Base-by-base conservation (phyloP, 2,797 vertebrate species). In the Graptemys geographica region DNA sequence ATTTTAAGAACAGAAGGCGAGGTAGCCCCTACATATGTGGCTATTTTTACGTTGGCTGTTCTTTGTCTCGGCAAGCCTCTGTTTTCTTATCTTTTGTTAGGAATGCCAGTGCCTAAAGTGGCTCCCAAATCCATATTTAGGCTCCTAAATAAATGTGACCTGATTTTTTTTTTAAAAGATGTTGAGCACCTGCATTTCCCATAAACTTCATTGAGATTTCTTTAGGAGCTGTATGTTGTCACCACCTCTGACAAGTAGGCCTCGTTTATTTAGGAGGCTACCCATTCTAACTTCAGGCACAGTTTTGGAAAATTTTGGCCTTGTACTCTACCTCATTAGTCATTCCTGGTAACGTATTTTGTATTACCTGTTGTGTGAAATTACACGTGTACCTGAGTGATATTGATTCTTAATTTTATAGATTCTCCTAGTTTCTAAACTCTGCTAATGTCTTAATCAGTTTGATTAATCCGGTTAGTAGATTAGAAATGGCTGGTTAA, bases 381-480 rank as follows among this genome's bases (percentile, higher is more conserved):
- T 23, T 87, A 7, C 1, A 4, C 25, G 15, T n/a, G 41, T 91
- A 85, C 21, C 8, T 87, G 33, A 18, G 53, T 85, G 44, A 27
- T 56, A 19, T 69, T 13, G 49, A 5, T 55, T 84, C 94, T n/a
- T 78, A 4, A 74, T 81, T 90, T 87, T 83, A 1, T 62, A 74
- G 12, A 9, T 87, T 87, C 31, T 65, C 16, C 59, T 44, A 55
- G 9, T 86, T 65, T 69, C 33, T 69, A 19, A 69, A 69, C 62
- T 69, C 65, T 0, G 0, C 2, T 0, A 74, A 11, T 27, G 13
- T 41, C 69, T 84, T 89, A 31, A 11, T 6, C 83, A 52, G 44
- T 86, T 90, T 86, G 33, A 88, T 47, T 52, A 79, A 3, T 81
- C 81, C 11, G 52, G 6, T 3, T 47, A 2, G 1, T 33, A 19